A percentile compares a stretch with the other conserved stretches of the same genome.
phyloP scores from a whole-genome alignment of 1,140 invertebrate species.

The Drosophila pseudoobscura region DNA sequence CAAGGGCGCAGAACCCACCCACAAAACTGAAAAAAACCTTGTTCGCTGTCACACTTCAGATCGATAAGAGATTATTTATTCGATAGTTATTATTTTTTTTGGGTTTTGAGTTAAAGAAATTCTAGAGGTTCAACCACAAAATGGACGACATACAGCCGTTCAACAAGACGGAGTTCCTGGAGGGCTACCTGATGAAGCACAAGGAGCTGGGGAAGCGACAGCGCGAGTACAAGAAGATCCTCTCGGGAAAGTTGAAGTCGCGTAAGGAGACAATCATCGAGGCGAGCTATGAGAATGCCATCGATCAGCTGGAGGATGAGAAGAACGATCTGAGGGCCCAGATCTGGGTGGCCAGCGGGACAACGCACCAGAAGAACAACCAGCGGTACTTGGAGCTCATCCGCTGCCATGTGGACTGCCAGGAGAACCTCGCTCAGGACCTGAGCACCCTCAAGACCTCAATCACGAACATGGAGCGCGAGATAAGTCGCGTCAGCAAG shows the following conservation, averaged over 20 bases:
- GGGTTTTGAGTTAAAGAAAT: too few relatives aligned
- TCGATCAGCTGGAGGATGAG: slow-evolving; percentile 69
- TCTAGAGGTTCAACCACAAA: neutral
- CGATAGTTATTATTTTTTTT: too few relatives aligned
- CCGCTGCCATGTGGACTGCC: slow-evolving; percentile 69
- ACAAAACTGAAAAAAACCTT: neutral
- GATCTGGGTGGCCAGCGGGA: slow-evolving; percentile 75
- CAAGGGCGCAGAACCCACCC: too few relatives aligned
- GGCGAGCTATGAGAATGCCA: slow-evolving; percentile 73
- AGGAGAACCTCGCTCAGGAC: slow-evolving; percentile 63
- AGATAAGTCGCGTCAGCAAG: slow-evolving; percentile 64
- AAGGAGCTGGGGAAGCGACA: slow-evolving; percentile 72
- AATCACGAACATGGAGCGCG: slow-evolving; percentile 67
- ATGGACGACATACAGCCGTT: slow-evolving; percentile 54
- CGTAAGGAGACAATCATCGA: slow-evolving; percentile 76
- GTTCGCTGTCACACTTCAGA: too few relatives aligned
- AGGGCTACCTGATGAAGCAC: slow-evolving; percentile 67
- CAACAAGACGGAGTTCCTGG: slow-evolving; percentile 63
- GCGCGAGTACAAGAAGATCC: slow-evolving; percentile 76
- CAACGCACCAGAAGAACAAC: slow-evolving; percentile 53
- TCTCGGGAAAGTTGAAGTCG: slow-evolving; percentile 62
- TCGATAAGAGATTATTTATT: too few relatives aligned
- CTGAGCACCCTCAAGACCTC: slow-evolving; percentile 60
- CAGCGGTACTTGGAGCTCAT: slow-evolving; percentile 50
- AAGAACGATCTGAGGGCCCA: slow-evolving; percentile 74